These are phyloP conservation scores for Sogatella furcifera DNA, from an alignment of 1,140 invertebrate genomes.

Conservation along the genomic window DNA sequence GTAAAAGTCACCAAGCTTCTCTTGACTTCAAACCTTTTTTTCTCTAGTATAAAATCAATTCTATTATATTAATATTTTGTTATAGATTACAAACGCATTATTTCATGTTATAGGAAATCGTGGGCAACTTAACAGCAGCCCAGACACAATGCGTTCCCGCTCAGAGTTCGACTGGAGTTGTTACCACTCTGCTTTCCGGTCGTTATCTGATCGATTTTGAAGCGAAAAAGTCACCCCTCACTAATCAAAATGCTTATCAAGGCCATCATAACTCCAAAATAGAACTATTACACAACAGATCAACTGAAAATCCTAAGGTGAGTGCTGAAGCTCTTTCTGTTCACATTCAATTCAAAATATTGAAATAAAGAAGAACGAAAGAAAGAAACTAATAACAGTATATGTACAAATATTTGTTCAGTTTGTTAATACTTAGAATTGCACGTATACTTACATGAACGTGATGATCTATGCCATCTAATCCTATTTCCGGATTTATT, in stretches of 20 bases:
- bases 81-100: neutral
- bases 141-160: constrained; percentile 45
- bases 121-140: constrained; percentile 55
- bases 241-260: neutral
- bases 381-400: too few relatives aligned
- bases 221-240: constrained; percentile 41
- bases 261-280: constrained; percentile 59
- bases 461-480: too few relatives aligned
- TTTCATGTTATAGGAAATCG: constrained; percentile 34
- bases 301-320: constrained; percentile 58
- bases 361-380: too few relatives aligned
- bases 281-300: constrained; percentile 62
- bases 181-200: constrained; percentile 38
- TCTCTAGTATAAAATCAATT: too few relatives aligned
- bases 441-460: too few relatives aligned
- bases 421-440: too few relatives aligned
- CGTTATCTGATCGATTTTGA: constrained; percentile 61
- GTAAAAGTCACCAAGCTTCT: too few relatives aligned
- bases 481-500: too few relatives aligned
- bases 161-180: constrained; percentile 43
- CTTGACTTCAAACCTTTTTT: too few relatives aligned
- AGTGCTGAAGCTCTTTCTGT: neutral
- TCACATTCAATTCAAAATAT: too few relatives aligned
- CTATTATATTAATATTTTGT: too few relatives aligned
- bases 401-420: too few relatives aligned